These are phyloP conservation scores for Erebia ligea DNA, from an alignment of 2,888 invertebrate genomes.

Conservation along the genomic window DNA sequence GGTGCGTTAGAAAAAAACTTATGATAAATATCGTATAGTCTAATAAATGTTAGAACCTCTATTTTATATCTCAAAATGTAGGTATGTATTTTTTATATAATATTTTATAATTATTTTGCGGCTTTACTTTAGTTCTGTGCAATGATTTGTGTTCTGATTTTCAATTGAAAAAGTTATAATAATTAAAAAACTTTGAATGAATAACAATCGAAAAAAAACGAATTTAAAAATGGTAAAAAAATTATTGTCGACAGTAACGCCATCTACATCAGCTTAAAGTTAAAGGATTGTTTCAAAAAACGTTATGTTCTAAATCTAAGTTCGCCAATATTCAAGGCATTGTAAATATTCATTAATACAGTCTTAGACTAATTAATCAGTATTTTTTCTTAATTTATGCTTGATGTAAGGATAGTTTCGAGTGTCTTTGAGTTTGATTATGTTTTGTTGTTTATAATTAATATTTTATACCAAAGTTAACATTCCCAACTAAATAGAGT, in stretches of 20 bases:
- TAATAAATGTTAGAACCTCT: conserved; percentile 47
- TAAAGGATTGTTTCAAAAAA: conserved; percentile 26
- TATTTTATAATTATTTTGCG: conserved; percentile 32
- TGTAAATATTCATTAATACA: conserved; percentile 76
- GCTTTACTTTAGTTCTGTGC: conserved; percentile 41
- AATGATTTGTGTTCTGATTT: conserved; percentile 39
- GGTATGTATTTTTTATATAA: conserved; percentile 37
- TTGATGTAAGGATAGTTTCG: conserved; percentile 75
- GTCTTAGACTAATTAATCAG: conserved; percentile 75
- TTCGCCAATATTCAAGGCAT: conserved; percentile 57
- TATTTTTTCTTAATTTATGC: conserved; percentile 81
- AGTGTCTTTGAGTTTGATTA: conserved; percentile 76
- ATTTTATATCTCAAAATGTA: conserved; percentile 44
- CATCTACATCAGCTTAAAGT: conserved; percentile 24
- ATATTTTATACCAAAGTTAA: conserved; percentile 88
- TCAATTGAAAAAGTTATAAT: background rate
- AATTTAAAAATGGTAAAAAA: background rate
- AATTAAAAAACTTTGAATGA: background rate
- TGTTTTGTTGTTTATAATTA: conserved; percentile 81
- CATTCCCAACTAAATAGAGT: conserved; percentile 86
- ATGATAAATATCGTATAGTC: conserved; percentile 45
- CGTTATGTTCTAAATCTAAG: conserved; percentile 49
- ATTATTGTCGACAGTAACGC: conserved; percentile 20
- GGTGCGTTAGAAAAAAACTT: conserved; percentile 63
- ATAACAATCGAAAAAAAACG: conserved; percentile 6